These are phyloP conservation scores for Thunnus maccoyii DNA, from an alignment of 2,113 vertebrate species.

Conservation along the genomic window DNA sequence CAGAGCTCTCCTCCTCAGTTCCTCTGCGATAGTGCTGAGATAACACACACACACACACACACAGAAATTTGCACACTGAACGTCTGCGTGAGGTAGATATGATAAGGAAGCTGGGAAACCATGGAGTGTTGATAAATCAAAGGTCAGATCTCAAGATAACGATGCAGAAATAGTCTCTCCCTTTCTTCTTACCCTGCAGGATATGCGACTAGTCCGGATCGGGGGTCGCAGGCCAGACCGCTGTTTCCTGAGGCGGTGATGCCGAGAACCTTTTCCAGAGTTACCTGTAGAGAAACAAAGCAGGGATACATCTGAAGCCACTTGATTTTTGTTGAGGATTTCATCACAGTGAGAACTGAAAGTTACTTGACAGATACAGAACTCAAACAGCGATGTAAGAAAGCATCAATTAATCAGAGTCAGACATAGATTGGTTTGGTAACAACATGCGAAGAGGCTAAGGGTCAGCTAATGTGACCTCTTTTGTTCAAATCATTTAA, in stretches of 20 bases:
- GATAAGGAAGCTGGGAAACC: slow-evolving; percentile 23
- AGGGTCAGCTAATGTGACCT: no score
- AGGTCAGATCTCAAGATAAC: slow-evolving; percentile 45
- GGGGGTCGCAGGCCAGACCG: slow-evolving; percentile 92
- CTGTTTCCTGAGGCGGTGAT: slow-evolving; percentile 93
- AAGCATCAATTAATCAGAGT: slow-evolving; percentile 14
- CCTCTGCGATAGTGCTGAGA: slow-evolving; percentile 47
- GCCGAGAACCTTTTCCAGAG: slow-evolving; percentile 94
- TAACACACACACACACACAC: slow-evolving; percentile 20
- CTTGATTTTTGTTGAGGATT: neutral
- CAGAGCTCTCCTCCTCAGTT: slow-evolving; percentile 11
- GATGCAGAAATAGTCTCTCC: neutral
- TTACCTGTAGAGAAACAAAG: slow-evolving; percentile 85
- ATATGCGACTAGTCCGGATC: slow-evolving; percentile 93
- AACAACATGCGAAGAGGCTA: neutral
- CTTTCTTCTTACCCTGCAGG: slow-evolving; percentile 90
- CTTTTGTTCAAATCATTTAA: no score
- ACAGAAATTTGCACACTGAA: slow-evolving; percentile 50
- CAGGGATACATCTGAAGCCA: no score
- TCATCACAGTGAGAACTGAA: neutral
- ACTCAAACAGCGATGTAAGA: neutral
- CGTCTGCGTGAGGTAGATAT: slow-evolving; percentile 22
- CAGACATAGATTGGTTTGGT: neutral
- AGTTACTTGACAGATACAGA: neutral
- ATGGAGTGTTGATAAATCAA: slow-evolving; percentile 20